Evolutionary conservation across 2,797 vertebrate species (phyloP), one percentile per base, ranked within the genome.

Genomic region (Cyprinella venusta): DNA sequence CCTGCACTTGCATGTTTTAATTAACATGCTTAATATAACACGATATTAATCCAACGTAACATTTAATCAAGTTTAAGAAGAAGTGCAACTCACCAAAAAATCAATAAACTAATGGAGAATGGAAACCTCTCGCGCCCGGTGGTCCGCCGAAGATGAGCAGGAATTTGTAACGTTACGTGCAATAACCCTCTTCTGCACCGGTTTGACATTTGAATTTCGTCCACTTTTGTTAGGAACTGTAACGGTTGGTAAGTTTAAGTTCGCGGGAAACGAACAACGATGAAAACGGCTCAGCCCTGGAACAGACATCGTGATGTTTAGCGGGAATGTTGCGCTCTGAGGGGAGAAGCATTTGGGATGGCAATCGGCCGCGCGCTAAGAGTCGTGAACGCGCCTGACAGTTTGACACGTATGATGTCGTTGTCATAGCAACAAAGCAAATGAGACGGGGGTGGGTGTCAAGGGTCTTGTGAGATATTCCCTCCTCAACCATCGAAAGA

Each of bases 391-490:
- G 86, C 88, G 84, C 86, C 72, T 83, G 84, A 86, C 88, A 89
- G 80, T 89, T 88, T 90, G 88, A 85, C 90, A 91, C 86, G 91
- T 90, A 89, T 91, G 90, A 93, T 90, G 87, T 83, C 88, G 92
- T 89, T 90, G 85, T 89, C 90, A 89, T 89, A 87, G 89, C 36
- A 45, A 91, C 90, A 8, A 12, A 86, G 87, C 70, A 86, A 86
- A 68, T 63, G 82, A 42, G 64, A 71, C 52, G 42, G 68, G 61
- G 74, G 85, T 61, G 78, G 36, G 74, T n/a, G 79, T 80, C 54
- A 76, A 81, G 56, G 80, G 65, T 81, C 80, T 82, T 75, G 70
- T 80, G 83, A 86, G 84, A 87, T 83, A 79, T 80, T 54, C 59
- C 81, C 75, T 64, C 77, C 64, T 87, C 74, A 85, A 79, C 61